phyloP scores from a whole-genome alignment of 2,797 vertebrate genomes.

The Avahi laniger region DNA sequence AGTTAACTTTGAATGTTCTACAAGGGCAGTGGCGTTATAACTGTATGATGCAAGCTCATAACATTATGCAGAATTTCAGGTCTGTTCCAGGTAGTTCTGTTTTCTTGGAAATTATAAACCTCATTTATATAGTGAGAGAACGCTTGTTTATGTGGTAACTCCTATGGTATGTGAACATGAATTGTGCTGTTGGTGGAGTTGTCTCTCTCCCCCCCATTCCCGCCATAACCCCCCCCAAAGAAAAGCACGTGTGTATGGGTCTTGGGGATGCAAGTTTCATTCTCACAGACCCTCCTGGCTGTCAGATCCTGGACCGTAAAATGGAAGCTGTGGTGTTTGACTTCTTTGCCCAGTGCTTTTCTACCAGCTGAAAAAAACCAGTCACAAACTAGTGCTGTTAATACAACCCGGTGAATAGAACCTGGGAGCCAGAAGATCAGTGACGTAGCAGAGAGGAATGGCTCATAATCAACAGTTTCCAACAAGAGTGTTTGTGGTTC shows the following conservation, averaged over 20 bases:
- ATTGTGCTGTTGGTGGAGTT: background rate
- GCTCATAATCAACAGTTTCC: background rate
- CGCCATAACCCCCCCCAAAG: background rate
- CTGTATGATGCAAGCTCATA: background rate
- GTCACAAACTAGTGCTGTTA: background rate
- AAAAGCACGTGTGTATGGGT: background rate
- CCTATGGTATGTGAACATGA: background rate
- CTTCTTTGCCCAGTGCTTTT: background rate
- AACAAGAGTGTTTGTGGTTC: background rate
- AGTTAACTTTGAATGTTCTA: conserved; percentile 13
- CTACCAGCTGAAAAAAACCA: background rate
- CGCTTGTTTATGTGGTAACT: background rate
- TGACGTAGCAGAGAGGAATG: background rate
- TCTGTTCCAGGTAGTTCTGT: background rate
- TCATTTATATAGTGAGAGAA: background rate
- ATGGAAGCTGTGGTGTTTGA: background rate
- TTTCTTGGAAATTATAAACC: background rate
- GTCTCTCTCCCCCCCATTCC: too few relatives aligned
- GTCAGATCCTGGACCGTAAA: background rate
- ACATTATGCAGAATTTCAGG: background rate
- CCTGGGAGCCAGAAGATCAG: background rate
- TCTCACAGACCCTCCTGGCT: background rate
- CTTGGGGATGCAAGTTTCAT: background rate
- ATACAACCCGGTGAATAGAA: background rate
- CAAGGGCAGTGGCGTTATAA: background rate